A percentile compares a stretch with the other conserved stretches of the same genome.
These are phyloP conservation scores for Discoglossus pictus DNA, from an alignment of 2,797 vertebrate genomes.

Conservation along the genomic window DNA sequence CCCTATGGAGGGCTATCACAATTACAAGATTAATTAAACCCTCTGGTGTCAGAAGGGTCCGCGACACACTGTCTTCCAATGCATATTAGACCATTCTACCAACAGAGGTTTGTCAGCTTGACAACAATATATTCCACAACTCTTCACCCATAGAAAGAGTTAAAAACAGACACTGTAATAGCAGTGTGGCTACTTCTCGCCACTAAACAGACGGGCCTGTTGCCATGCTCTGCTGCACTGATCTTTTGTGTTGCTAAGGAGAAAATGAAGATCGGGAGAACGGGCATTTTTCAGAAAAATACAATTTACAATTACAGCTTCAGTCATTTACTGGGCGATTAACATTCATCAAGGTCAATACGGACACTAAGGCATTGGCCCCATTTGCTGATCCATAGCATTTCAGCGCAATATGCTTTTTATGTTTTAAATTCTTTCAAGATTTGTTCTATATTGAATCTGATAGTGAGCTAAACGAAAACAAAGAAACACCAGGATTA, in stretches of 20 bases:
- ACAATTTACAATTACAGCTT: constrained; percentile 46
- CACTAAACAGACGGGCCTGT: neutral
- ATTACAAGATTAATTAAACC: constrained; percentile 56
- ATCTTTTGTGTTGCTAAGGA: constrained; percentile 45
- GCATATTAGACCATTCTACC: neutral
- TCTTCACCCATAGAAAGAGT: too few relatives aligned
- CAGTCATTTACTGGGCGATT: constrained; percentile 48
- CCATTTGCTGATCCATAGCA: constrained; percentile 7
- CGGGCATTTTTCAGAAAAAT: constrained; percentile 48
- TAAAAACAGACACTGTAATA: too few relatives aligned
- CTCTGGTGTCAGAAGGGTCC: neutral
- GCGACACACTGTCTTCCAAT: neutral
- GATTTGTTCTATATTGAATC: constrained; percentile 11
- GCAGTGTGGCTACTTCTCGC: neutral
- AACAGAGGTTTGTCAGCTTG: neutral
- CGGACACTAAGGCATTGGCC: constrained; percentile 27
- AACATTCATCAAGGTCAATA: constrained; percentile 51
- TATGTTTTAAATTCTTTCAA: constrained; percentile 16
- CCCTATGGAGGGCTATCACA: constrained; percentile 41
- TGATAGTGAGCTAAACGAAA: constrained; percentile 3
- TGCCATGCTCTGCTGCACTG: constrained; percentile 41
- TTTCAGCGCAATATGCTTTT: constrained; percentile 8
- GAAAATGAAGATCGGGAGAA: constrained; percentile 44
- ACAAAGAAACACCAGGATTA: neutral
- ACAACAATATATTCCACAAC: too few relatives aligned